These are phyloP conservation scores for Pseudeuparius sepicola DNA, from an alignment of 2,888 invertebrate genomes.

Conservation along the genomic window DNA sequence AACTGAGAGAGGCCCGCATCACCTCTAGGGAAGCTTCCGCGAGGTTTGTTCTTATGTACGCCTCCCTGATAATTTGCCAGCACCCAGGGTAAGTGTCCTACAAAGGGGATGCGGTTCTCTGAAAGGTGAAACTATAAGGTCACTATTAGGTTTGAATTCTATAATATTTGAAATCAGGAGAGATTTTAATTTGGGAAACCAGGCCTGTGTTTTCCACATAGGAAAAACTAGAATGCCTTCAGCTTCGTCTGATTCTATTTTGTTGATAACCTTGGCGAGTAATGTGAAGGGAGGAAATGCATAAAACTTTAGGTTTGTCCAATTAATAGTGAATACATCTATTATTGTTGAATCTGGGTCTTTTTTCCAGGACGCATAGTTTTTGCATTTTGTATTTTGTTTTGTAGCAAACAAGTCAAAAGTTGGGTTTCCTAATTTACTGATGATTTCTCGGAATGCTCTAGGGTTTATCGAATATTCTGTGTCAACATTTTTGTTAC, in stretches of 20 bases:
- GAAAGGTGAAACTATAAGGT: slow-evolving; percentile 25
- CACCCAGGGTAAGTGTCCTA: slow-evolving; percentile 26
- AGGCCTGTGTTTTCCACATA: slow-evolving; percentile 26
- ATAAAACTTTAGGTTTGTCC: slow-evolving; percentile 21
- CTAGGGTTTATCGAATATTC: slow-evolving; percentile 11
- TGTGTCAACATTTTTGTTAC: too few relatives aligned
- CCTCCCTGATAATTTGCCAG: slow-evolving; percentile 24
- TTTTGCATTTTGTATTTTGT: slow-evolving; percentile 25
- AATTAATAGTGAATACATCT: too few relatives aligned
- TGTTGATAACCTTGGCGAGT: slow-evolving; percentile 25
- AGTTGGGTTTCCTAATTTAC: slow-evolving; percentile 18
- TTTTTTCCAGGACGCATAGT: too few relatives aligned
- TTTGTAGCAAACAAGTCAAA: slow-evolving; percentile 26
- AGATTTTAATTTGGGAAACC: too few relatives aligned
- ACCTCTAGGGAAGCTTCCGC: too few relatives aligned
- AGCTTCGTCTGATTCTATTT: slow-evolving; percentile 28
- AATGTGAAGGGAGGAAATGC: slow-evolving; percentile 29
- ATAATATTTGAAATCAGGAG: too few relatives aligned
- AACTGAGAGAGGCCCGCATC: too few relatives aligned
- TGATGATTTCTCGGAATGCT: slow-evolving; percentile 16
- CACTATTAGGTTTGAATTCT: slow-evolving; percentile 21
- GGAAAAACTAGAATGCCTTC: slow-evolving; percentile 28
- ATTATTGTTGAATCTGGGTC: too few relatives aligned
- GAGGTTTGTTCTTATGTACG: too few relatives aligned
- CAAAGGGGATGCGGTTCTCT: slow-evolving; percentile 23